Base-by-base conservation (phyloP, 1,140 invertebrate species). In the Macrobrachium rosenbergii region DNA sequence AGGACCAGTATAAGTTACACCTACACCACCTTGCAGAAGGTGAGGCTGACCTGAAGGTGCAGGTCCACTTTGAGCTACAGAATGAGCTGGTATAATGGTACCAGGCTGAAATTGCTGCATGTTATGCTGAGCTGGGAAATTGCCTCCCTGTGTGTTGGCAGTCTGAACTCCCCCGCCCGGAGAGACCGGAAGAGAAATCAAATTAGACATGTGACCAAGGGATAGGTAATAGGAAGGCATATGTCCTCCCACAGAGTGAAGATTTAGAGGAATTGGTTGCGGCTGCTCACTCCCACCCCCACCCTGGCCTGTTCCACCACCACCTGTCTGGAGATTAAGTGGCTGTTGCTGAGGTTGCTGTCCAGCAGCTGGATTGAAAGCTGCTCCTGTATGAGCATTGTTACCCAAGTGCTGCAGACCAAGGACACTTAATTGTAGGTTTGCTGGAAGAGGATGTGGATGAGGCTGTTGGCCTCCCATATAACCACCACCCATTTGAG, bases 151-250 rank as follows among this genome's bases (percentile, higher is more conserved):
- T 8, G 85, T 45, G 62, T 52, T 82, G 3, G 23, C 78, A 5
- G 52, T 28, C 19, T 87, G 84, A 23, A 87, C 76, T 58, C 78
- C 85, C 45, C 85, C 85, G 19, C 78, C 78, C 5, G 85, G 81
- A 2, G 85, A 87, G 19, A 87, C 85, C 7, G 85, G 85, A 37
- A 87, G 52, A 6, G 85, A 87, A 58, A 87, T 87, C 16, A 87
- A 69, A 67, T 87, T 87, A 73, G 85, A 87, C 85, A 87, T 87
- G 59, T 87, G 85, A 23, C 85, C 69, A 23, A 87, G 69, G 16
- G 85, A 87, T 58, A 87, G 85, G 79, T 87, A 87, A 52, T 87
- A 87, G 1, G 85, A 87, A 37, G 85, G 85, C 77, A 87, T 62
- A 62, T 87, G 85, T 28, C 85, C 69, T 43, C 85, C 69, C 23